Evolutionary conservation across 2,888 invertebrate genomes (phyloP).

Genomic region (Microplitis manilae): DNA sequence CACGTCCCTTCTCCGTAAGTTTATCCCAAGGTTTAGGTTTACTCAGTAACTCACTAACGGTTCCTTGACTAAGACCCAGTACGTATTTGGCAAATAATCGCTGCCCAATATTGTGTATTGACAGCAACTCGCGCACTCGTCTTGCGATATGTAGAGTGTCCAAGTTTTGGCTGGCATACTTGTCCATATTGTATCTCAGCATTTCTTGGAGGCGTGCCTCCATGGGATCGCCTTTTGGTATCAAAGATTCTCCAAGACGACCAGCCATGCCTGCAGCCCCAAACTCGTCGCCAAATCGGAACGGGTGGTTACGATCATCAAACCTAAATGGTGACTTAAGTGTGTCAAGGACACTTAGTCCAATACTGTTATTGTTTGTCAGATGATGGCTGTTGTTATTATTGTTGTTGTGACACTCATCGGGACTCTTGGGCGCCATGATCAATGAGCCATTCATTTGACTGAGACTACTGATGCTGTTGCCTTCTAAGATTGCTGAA

Average conservation of each 20-base stretch:
- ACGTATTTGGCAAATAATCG: slow-evolving; percentile 98
- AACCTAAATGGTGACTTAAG: slow-evolving; percentile 83
- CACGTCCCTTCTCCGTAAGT: slow-evolving; percentile 98
- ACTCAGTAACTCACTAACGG: slow-evolving; percentile 97
- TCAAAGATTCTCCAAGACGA: slow-evolving; percentile 89
- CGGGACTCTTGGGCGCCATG: slow-evolving; percentile 73
- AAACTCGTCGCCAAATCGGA: slow-evolving; percentile 88
- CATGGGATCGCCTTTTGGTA: slow-evolving; percentile 95
- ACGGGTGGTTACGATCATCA: slow-evolving; percentile 85
- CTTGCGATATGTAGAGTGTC: slow-evolving; percentile 97
- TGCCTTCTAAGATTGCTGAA: slow-evolving; percentile 33
- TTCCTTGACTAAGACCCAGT: slow-evolving; percentile 96
- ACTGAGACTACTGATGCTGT: slow-evolving; percentile 50
- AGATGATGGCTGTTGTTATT: slow-evolving; percentile 73
- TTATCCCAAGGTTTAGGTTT: slow-evolving; percentile 99
- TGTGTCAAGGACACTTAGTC: slow-evolving; percentile 73
- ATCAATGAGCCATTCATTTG: slow-evolving; percentile 43
- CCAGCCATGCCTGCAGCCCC: slow-evolving; percentile 89
- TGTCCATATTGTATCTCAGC: slow-evolving; percentile 96
- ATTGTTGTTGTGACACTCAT: slow-evolving; percentile 69
- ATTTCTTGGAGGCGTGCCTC: slow-evolving; percentile 94
- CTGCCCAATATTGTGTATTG: slow-evolving; percentile 98
- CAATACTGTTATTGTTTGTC: slow-evolving; percentile 68
- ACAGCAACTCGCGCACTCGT: slow-evolving; percentile 92
- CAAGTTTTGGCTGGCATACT: slow-evolving; percentile 92